A percentile compares a stretch with the other conserved stretches of the same genome.
Evolutionary conservation across 1,140 invertebrate species (phyloP).

Genomic region (Eciton burchellii): DNA sequence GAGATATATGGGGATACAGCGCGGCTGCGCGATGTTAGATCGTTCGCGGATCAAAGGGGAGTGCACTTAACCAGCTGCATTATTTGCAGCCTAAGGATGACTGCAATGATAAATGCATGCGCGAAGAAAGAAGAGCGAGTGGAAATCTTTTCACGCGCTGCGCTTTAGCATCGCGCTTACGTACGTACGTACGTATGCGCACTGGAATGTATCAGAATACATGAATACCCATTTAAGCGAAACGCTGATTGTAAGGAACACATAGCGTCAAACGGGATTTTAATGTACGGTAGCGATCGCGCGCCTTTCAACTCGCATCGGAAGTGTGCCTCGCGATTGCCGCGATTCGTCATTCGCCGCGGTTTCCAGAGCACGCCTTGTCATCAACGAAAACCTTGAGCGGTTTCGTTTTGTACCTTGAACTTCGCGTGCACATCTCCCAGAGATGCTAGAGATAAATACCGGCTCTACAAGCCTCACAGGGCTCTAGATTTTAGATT

Average conservation of each 20-base stretch:
- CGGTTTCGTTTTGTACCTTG: neutral
- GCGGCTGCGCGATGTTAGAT: slow-evolving; percentile 53
- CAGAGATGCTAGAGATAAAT: neutral
- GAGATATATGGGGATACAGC: slow-evolving; percentile 53
- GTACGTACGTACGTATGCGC: slow-evolving; percentile 27
- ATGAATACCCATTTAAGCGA: slow-evolving; percentile 61
- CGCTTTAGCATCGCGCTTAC: slow-evolving; percentile 42
- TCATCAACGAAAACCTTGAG: slow-evolving; percentile 25
- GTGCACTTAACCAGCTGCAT: slow-evolving; percentile 62
- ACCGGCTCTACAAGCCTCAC: too few relatives aligned
- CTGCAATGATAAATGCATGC: slow-evolving; percentile 58
- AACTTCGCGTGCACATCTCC: neutral
- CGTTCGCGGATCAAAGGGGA: slow-evolving; percentile 59
- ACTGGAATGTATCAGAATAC: slow-evolving; percentile 61
- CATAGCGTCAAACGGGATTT: slow-evolving; percentile 55
- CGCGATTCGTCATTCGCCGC: slow-evolving; percentile 26
- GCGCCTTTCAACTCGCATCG: slow-evolving; percentile 51
- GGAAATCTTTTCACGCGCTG: slow-evolving; percentile 56
- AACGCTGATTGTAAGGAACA: slow-evolving; percentile 58
- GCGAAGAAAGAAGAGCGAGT: slow-evolving; percentile 51
- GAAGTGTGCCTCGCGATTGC: slow-evolving; percentile 32
- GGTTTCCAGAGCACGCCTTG: slow-evolving; percentile 9
- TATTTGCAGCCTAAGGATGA: slow-evolving; percentile 62
- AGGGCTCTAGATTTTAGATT: too few relatives aligned
- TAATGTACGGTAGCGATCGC: slow-evolving; percentile 52